Conservation (phyloP, 2,113 vertebrate genomes). For the Apteryx mantelli region DNA sequence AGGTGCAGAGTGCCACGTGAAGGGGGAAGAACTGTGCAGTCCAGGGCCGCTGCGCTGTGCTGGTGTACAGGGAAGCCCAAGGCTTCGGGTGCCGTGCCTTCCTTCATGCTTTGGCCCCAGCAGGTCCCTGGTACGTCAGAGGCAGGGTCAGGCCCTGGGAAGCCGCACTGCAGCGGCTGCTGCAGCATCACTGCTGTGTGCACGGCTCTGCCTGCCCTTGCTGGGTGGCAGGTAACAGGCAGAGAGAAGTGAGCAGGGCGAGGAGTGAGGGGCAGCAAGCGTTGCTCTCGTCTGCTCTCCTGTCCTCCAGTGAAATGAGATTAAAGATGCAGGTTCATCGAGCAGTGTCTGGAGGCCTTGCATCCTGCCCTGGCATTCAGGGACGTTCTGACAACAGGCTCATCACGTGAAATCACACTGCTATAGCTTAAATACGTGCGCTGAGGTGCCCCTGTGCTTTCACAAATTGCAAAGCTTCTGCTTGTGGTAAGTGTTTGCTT, state of each 20-base stretch:
- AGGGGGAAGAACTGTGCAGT: background rate
- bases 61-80: too few relatives aligned
- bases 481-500: background rate
- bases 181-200: background rate
- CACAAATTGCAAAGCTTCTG: constrained; percentile 6
- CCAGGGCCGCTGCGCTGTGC: background rate
- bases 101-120: rapidly evolving
- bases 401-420: background rate
- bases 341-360: background rate
- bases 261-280: background rate
- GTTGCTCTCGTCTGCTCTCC: background rate
- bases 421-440: background rate
- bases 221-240: rapidly evolving
- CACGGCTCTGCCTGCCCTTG: background rate
- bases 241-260: background rate
- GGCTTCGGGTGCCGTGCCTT: background rate
- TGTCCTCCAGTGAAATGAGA: background rate
- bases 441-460: background rate
- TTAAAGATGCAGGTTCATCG: background rate
- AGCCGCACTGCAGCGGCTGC: background rate
- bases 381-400: background rate
- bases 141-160: background rate
- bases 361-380: background rate
- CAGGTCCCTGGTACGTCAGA: background rate
- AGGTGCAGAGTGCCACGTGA: background rate